Evolutionary conservation across 2,797 vertebrate genomes (phyloP).

Genomic region (Sebastiscus tertius): DNA sequence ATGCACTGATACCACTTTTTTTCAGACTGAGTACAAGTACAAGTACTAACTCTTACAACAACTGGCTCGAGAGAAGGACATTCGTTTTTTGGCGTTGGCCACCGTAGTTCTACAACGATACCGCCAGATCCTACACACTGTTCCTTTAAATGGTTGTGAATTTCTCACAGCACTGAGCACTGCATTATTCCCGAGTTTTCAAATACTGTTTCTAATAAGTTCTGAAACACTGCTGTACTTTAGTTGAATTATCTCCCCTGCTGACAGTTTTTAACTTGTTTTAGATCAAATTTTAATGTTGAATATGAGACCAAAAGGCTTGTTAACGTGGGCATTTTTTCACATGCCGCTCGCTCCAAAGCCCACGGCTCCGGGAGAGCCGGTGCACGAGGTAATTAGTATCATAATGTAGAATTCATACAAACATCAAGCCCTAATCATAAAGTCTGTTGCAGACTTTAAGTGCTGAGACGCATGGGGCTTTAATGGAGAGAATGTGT

Average conservation of each 20-base stretch:
- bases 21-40: too few species aligned
- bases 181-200: background rate
- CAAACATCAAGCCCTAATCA: conserved; percentile 37
- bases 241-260: background rate
- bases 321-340: background rate
- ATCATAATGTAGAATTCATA: conserved; percentile 42
- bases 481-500: conserved; percentile 20
- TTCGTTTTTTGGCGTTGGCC: too few species aligned
- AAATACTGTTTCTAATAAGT: background rate
- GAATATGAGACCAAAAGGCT: conserved; percentile 1
- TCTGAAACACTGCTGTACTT: background rate
- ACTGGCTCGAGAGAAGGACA: too few species aligned
- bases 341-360: background rate
- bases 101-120: too few species aligned
- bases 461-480: conserved; percentile 19
- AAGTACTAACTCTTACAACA: too few species aligned
- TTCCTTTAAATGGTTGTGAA: background rate
- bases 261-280: conserved; percentile 10
- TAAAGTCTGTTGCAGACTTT: conserved; percentile 17
- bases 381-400: conserved; percentile 41
- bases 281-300: background rate
- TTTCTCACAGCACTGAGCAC: background rate
- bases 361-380: conserved; percentile 3
- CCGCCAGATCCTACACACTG: too few species aligned
- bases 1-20: too few species aligned